Base-by-base conservation (phyloP, 2,113 vertebrate genomes). In the Monarcha castaneiventris region DNA sequence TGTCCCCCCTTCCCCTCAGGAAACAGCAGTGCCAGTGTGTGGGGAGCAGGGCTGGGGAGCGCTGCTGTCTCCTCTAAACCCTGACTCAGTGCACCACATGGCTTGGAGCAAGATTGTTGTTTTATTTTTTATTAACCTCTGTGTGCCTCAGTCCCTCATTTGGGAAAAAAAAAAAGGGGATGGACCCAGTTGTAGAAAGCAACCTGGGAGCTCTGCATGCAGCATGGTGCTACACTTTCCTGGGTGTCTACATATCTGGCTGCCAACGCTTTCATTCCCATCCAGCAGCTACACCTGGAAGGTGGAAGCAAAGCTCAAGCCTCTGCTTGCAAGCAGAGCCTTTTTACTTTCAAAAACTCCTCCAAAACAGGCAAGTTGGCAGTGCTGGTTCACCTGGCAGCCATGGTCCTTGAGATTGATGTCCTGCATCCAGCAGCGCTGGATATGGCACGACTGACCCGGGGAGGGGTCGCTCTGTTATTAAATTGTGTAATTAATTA, bases 371-470 rank as follows among this genome's bases (percentile, higher is more conserved):
- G 20, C 43, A 15, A 4, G 33, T 8, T 35, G 81, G 43, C 48
- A 46, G 44, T 27, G 4, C 33, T 67, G 0, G 0, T 71, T 43
- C 23, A 8, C 32, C 20, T 3, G 4, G 14, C 4, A 7, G 37
- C 46, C 14, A 21, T 1, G 7, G 29, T 35, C 41, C 29, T 17
- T 1, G 19, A 18, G 23, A 33, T 11, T 6, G 1, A 5, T 37
- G 61, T n/a, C 55, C 48, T 0, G 1, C 4, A 16, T 78, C 59
- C 59, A n/a, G 6, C 27, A 8, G 27, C 8, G 9, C 61, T 44
- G 32, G 7, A 14, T 11, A 8, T 0, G 0, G 9, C 6, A 41
- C 3, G 0, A 18, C 46, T 1, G 1, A 68, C 20, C 7, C 16
- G 2, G 10, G 19, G 35, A 26, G 41, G 27, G 30, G 10, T 27